Percentiles rank a stretch among this genome's conserved stretches.
Conservation (phyloP, 2,113 vertebrate species). For the Struthio camelus region DNA sequence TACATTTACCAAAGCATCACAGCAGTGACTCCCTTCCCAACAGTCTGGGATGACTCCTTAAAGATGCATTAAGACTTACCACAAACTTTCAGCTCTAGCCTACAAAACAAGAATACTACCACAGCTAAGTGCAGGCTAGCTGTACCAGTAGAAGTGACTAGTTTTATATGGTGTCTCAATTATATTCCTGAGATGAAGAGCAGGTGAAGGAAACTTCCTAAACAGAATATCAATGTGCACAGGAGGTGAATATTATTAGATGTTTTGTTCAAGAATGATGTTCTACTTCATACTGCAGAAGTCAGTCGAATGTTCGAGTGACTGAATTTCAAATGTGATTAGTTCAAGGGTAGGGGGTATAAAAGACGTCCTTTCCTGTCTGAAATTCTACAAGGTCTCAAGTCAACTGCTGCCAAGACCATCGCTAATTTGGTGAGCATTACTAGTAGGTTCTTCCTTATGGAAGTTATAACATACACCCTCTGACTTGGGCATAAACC, state of each 20-base stretch:
- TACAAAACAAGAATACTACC: not conserved
- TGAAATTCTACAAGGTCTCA: not conserved
- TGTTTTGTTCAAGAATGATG: not conserved
- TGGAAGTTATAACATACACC: not conserved
- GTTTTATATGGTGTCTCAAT: not conserved
- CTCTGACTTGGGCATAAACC: not conserved
- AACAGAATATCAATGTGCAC: fast-evolving
- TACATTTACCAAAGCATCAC: not conserved
- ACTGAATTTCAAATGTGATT: not conserved
- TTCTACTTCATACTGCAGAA: not conserved
- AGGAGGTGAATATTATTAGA: not conserved
- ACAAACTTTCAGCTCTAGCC: not conserved
- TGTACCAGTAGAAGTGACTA: not conserved
- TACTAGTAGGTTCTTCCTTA: not conserved
- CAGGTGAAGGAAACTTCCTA: not conserved
- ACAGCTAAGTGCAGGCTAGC: not conserved
- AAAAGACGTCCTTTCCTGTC: not conserved
- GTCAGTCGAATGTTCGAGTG: too few relatives aligned
- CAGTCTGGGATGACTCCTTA: not conserved
- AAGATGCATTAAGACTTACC: not conserved
- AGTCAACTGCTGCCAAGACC: not conserved
- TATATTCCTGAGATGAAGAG: not conserved
- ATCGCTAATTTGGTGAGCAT: not conserved
- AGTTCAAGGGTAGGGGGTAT: not conserved
- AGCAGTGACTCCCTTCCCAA: not conserved